phyloP scores from a whole-genome alignment of 1,140 invertebrate genomes.

The Solenopsis invicta region DNA sequence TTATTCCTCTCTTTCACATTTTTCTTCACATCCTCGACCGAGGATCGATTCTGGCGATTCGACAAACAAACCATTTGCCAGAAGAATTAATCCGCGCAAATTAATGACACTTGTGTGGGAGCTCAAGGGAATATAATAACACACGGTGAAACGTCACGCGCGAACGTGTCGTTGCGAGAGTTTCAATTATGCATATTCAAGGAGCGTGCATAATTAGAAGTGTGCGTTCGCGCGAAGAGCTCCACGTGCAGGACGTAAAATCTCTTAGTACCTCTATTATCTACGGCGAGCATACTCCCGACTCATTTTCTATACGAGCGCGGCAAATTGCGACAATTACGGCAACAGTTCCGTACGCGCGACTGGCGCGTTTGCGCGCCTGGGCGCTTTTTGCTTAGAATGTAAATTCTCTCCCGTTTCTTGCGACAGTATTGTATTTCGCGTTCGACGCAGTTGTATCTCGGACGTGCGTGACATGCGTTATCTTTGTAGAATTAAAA shows the following conservation, averaged over 20 bases:
- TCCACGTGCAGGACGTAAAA: conserved; percentile 23
- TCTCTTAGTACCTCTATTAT: background rate
- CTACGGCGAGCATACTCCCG: background rate
- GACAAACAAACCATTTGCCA: conserved; percentile 4
- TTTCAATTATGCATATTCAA: conserved; percentile 57
- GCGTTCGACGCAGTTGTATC: conserved; percentile 17
- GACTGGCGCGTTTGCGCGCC: conserved; percentile 12
- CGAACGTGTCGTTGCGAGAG: conserved; percentile 17
- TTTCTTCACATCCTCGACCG: background rate
- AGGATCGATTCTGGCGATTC: background rate
- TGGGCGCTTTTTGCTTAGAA: conserved; percentile 34
- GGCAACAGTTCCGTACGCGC: background rate
- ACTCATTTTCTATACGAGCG: conserved; percentile 15
- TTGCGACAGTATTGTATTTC: conserved; percentile 36
- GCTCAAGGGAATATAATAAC: conserved; percentile 29
- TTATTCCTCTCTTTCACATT: background rate
- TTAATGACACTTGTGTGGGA: conserved; percentile 45
- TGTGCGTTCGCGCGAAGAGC: background rate
- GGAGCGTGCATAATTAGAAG: conserved; percentile 54
- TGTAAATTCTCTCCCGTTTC: conserved; percentile 33
- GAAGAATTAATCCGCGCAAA: conserved; percentile 44
- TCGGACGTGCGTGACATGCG: background rate
- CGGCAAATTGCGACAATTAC: conserved; percentile 44
- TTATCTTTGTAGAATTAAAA: conserved; percentile 23
- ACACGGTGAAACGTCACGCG: background rate